These are phyloP conservation scores for Altica lythri DNA, from an alignment of 2,888 invertebrate species.

Conservation along the genomic window DNA sequence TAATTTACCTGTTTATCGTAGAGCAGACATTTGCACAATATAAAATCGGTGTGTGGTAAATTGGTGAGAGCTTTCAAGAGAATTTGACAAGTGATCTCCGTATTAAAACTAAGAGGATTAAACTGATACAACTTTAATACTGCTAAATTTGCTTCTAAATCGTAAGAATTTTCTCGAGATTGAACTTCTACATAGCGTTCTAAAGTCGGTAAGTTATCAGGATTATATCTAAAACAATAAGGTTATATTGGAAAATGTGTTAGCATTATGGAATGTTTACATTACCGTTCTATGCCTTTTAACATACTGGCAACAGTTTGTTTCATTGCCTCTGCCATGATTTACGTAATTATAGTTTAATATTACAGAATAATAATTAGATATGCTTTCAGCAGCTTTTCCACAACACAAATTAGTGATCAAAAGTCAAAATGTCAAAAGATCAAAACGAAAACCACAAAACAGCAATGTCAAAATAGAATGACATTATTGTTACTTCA, in stretches of 20 bases:
- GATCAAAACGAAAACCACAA: no score
- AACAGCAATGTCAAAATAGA: no score
- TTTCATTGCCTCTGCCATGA: slow-evolving; percentile 82
- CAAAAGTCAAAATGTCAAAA: no score
- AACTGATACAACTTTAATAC: slow-evolving; percentile 97
- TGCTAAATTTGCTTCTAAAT: slow-evolving; percentile 95
- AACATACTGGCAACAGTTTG: slow-evolving; percentile 85
- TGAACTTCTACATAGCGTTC: slow-evolving; percentile 94
- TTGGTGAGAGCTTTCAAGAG: slow-evolving; percentile 95
- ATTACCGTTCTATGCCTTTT: slow-evolving; percentile 89
- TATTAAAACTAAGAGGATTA: slow-evolving; percentile 84
- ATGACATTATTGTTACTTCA: no score
- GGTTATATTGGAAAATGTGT: no score
- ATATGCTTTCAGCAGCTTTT: no score
- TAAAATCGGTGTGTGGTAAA: slow-evolving; percentile 96
- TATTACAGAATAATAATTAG: no score
- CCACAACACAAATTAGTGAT: no score
- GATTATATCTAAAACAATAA: slow-evolving; percentile 79
- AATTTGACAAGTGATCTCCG: slow-evolving; percentile 85
- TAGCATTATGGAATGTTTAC: no score
- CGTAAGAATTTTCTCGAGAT: slow-evolving; percentile 90
- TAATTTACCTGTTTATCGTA: slow-evolving; percentile 69
- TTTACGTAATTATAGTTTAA: background rate
- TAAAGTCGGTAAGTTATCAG: slow-evolving; percentile 87
- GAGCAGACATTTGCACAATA: slow-evolving; percentile 94